Evolutionary conservation across 2,797 vertebrate species (phyloP), one percentile per base, ranked within the genome.

Genomic region (Karalla daura): DNA sequence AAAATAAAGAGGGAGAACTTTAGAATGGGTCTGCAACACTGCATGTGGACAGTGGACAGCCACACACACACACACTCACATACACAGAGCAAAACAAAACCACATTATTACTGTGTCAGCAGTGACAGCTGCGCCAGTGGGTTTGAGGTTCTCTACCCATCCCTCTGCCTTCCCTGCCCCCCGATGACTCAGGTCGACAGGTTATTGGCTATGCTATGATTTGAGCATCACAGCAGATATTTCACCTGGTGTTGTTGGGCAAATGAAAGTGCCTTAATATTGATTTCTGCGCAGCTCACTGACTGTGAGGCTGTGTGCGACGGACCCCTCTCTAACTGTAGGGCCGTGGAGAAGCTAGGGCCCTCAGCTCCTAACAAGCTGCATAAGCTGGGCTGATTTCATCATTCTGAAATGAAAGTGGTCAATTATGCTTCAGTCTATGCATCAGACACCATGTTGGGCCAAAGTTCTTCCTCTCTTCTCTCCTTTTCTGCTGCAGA

Each of bases 231-330:
- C 43, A 28, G 37, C 43, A 17, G 61, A 68, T 73, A 60, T 73
- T 79, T 73, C 61, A 74, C 33, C 61, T 10, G 33, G 52, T 5
- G 54, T 55, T 1, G n/a, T 27, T 12, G 56, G 60, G 54, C 80
- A 83, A 87, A 83, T 84, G 76, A 72, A 49, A 78, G 63, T 21
- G 0, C 69, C 24, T 80, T 30, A 7, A 45, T 76, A 78, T 81
- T 9, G 76, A 84, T 45, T 63, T 8, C 2, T 13, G 44, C 52
- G 7, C 39, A 4, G 35, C 65, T 32, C 17, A 1, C 7, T 55
- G 63, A 30, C 45, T 0, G 35, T 51, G 20, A 59, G 43, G 52
- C 44, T 5, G 11, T 0, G 4, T 0, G 23, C 61, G 80, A 83
- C 45, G 62, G 78, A 83, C 74, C 5, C 23, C 20, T 61, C 76